Evolutionary conservation across 2,797 vertebrate species (phyloP), one percentile per base, ranked within the genome.

Genomic region (Protosalanx chinensis): DNA sequence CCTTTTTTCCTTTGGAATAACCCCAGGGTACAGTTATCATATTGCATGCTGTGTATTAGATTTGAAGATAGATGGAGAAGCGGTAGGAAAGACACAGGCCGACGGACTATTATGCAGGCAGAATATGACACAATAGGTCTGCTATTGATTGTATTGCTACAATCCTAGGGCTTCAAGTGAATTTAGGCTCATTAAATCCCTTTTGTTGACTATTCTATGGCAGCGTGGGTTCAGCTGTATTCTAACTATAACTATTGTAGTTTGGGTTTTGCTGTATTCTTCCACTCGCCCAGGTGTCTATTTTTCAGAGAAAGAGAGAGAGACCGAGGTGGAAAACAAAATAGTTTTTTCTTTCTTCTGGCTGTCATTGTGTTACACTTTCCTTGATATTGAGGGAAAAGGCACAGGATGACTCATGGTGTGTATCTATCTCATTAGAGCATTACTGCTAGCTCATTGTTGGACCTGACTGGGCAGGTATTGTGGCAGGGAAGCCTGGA

Each of bases 351-450:
- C 37, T 46, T 69, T 35, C 62, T 23, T 32, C 51, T 33, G 20
- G 27, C 37, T 68, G 15, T 49, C 60, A 66, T 63, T 37, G 32
- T 37, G 62, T 41, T 29, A 20, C 32, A 46, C 12, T n/a, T 4
- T 5, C 58, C 64, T 70, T 70, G 67, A 70, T 64, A 58, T 53
- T 70, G 56, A 12, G 30, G 5, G 73, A 70, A 60, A 23, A 63
- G 33, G 41, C n/a, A 58, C 5, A 3, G 56, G 33, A 65, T 53
- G 67, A 65, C 51, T 66, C 68, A 58, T 6, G 10, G 5, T 12
- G 35, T 33, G n/a, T 29, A 1, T 41, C 37, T 41, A 8, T 41
- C 37, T 41, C 2, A 41, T 10, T 2, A 10, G 37, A 41, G 37
- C 8, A 41, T 41, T 41, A 41, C 37, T 10, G 37, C 37, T 10